Evolutionary conservation across 2,797 vertebrate genomes (phyloP).

Genomic region (Dendrocincla tyrannina): DNA sequence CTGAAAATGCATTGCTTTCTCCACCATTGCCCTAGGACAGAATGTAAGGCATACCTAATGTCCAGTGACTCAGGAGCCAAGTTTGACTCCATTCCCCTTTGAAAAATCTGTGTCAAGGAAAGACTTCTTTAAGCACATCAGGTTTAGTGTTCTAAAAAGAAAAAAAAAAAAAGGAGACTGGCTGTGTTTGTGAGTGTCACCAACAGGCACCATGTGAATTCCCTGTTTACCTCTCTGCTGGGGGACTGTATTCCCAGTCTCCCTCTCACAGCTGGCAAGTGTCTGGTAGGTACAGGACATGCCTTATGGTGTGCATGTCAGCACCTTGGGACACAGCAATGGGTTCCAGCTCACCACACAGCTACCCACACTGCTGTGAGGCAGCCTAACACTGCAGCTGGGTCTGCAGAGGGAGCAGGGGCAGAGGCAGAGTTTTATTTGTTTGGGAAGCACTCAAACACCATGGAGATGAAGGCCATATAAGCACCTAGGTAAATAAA

Average conservation of each 20-base stretch:
- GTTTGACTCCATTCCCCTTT: neutral
- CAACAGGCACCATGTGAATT: neutral
- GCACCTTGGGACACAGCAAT: neutral
- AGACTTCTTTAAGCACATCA: neutral
- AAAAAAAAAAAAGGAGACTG: neutral
- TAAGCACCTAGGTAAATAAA: conserved; percentile 62
- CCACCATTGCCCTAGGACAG: neutral
- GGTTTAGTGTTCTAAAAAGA: neutral
- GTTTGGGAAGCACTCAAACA: conserved; percentile 57
- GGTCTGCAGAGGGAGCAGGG: neutral
- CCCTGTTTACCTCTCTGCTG: neutral
- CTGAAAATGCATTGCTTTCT: neutral
- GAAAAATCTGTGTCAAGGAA: neutral
- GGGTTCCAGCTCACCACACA: neutral
- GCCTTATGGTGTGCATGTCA: neutral
- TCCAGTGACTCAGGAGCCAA: neutral
- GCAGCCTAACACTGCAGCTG: neutral
- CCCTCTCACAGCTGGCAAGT: neutral
- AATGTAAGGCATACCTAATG: neutral
- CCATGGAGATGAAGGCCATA: conserved; percentile 45
- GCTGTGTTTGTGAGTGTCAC: neutral
- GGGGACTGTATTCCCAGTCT: neutral
- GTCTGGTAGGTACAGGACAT: neutral
- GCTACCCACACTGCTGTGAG: neutral
- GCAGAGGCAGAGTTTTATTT: conserved; percentile 25